Conservation (phyloP, 2,888 invertebrate species). For the Diploptera punctata region DNA sequence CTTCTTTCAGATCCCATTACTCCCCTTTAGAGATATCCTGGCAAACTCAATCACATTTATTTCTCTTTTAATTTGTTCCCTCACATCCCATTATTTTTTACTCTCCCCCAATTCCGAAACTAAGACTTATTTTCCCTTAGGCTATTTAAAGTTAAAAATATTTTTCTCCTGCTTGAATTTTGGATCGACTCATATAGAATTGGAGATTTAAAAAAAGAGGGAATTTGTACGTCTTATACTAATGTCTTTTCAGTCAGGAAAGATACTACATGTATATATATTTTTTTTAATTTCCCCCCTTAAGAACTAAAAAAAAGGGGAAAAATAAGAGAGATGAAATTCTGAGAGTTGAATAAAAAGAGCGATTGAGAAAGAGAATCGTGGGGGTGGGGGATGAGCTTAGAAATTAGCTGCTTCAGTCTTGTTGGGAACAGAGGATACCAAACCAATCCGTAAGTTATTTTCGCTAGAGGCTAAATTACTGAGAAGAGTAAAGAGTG, state of each 20-base stretch:
- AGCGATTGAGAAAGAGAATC: conserved; percentile 2
- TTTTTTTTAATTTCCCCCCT: conserved; percentile 23
- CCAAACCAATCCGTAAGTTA: conserved; percentile 39
- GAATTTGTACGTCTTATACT: conserved; percentile 19
- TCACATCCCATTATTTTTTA: conserved; percentile 30
- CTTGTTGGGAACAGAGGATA: conserved; percentile 20
- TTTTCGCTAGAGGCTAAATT: conserved; percentile 36
- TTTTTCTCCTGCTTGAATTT: conserved; percentile 34
- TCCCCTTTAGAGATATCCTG: background rate
- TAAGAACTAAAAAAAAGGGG: conserved; percentile 25
- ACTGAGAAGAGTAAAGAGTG: no score
- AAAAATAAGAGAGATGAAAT: conserved; percentile 32
- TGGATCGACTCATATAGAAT: conserved; percentile 24
- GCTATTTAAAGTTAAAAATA: conserved; percentile 33
- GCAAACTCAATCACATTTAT: background rate
- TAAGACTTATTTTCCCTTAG: conserved; percentile 29
- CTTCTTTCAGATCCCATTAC: background rate
- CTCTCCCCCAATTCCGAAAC: conserved; percentile 10
- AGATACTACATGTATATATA: conserved; percentile 21
- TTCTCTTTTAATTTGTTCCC: conserved; percentile 25
- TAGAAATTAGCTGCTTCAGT: conserved; percentile 27
- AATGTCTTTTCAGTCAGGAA: conserved; percentile 28
- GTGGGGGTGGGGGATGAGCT: background rate
- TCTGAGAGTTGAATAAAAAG: conserved; percentile 32
- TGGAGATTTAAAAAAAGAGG: no score